Base-by-base conservation (phyloP, 2,797 vertebrate genomes). In the Discoglossus pictus region DNA sequence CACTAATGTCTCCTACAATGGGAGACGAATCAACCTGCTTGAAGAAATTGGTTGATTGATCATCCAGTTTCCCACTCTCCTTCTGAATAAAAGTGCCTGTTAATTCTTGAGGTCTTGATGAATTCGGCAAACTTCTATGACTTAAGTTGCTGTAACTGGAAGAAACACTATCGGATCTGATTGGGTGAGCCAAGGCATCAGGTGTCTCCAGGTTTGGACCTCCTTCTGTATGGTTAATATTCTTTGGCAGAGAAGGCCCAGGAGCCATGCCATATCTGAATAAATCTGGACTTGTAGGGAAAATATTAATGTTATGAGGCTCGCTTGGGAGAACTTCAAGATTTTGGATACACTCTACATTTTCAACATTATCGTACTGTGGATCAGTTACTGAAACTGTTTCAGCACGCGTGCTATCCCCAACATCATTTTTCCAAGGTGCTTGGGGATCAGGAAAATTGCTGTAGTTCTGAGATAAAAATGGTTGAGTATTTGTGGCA, bases 21-120 rank as follows among this genome's bases (percentile, higher is more conserved):
- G 94, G 93, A 55, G 92, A 94, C 1, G 91, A 93, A 74, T 99
- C 96, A 1, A 99, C 93, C 78, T 99, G 97, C 76, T 98, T 93
- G 80, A 98, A 99, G 47, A 84, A 84, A 9, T 87, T 84, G 1
- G 88, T 54, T 2, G 79, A 59, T 7, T 94, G 93, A 5, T 93
- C 91, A 9, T 88, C 81, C 0, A 92, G 93, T 7, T 90, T 95
- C 5, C 93, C 93, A 1, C 91, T 96, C 73, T 99, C 96, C 65
- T 98, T 96, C 73, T 99, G 97, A 77, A 98, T 99, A 74, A 99
- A 99, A 0, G 97, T 99, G 5, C 92, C 92, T 0, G 84, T 78
- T 1, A 90, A 80, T 40, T 95, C 93, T 2, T 90, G 93, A n/a
- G 89, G 90, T 23, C 93, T 78, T 0, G 88, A 79, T 0, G 85